Evolutionary conservation across 2,797 vertebrate genomes (phyloP), one percentile per base, ranked within the genome.

Genomic region (Enteromius unitaeniatus): DNA sequence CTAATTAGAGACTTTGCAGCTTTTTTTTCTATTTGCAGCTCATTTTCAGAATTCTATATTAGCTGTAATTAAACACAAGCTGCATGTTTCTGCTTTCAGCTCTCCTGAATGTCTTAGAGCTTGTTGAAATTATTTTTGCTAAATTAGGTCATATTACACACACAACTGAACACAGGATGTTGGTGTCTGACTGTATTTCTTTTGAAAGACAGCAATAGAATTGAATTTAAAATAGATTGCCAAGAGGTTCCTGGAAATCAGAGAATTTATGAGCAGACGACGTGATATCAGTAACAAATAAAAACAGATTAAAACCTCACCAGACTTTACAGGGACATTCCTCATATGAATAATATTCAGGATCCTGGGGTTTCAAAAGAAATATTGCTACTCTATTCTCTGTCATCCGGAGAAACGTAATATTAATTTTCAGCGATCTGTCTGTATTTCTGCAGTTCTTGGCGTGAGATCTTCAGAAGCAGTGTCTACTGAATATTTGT

Each of bases 201-300:
- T 21, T 34, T 14, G 2, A 62, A 37, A 11, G 7, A 31, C 64
- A 45, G 82, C 19, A 42, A 47, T 23, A 31, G 34, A 58, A 73
- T n/a, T 58, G 23, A 34, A 70, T 40, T 81, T 28, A n/a, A 55
- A 58, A 65, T 5, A 60, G 51, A 28, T 26, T 45, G 72, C 37
- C 26, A 58, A 11, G 49, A 68, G 34, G 49, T 45, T 77, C 40
- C 65, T 76, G 49, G 62, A 69, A 83, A 68, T 31, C 74, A 7
- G 34, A 51, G 37, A 37, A 31, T 64, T 14, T 60, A 81, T 28
- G 34, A 15, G 31, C 14, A 14, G 34, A 26, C 5, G 6, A 15
- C 14, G 62, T 51, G 42, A 47, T 78, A 83, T 83, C 74, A 70
- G n/a, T 78, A 58, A 78, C 49, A 83, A 45, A 83, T 60, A 62